Base-by-base conservation (phyloP, 2,113 vertebrate genomes). In the Campylomormyrus tamandua region DNA sequence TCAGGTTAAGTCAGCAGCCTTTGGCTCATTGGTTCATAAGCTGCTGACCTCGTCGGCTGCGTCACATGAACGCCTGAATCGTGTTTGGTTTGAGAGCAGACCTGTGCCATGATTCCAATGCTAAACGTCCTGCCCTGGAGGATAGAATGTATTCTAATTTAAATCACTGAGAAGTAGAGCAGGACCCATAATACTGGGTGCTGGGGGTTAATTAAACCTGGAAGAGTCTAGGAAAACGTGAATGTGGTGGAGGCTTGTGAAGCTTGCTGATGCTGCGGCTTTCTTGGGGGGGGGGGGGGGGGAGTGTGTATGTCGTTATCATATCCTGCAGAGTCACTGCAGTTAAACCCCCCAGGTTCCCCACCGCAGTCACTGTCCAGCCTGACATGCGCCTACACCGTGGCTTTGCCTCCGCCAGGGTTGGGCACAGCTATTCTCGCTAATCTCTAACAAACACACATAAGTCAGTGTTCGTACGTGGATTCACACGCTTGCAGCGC, bases 301-400 rank as follows among this genome's bases (percentile, higher is more conserved):
- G 27, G n/a, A 87, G 84, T 11, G 66, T 89, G 10, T 39, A 39
- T 39, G 39, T 42, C 39, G 3, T 87, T 58, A 27, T 10, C 35
- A 39, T 8, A 17, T 77, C 77, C 89, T 49, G 62, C 35, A 87
- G 27, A 88, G 84, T 50, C 46, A 49, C n/a, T 86, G 48, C 84
- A 50, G 49, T 50, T 31, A 46, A 89, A 24, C 10, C 53, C 9
- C 10, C 48, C 48, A 46, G 45, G 62, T 17, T 19, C 24, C 49
- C 66, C 84, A 83, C 83, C 86, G 88, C 88, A 91, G 87, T 52
- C 88, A 13, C 88, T 2, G 84, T 50, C 15, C 49, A 46, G 86
- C 45, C 45, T 35, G 66, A 35, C 3, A 13, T 15, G 27, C 2
- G 11, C 0, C n/a, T 24, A 3, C 70, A 74, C 66, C 5, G 66